Percentiles rank a stretch among this genome's conserved stretches.
These are phyloP conservation scores for Rhynchopsitta pachyrhyncha DNA, from an alignment of 2,113 vertebrate species.

Conservation along the genomic window DNA sequence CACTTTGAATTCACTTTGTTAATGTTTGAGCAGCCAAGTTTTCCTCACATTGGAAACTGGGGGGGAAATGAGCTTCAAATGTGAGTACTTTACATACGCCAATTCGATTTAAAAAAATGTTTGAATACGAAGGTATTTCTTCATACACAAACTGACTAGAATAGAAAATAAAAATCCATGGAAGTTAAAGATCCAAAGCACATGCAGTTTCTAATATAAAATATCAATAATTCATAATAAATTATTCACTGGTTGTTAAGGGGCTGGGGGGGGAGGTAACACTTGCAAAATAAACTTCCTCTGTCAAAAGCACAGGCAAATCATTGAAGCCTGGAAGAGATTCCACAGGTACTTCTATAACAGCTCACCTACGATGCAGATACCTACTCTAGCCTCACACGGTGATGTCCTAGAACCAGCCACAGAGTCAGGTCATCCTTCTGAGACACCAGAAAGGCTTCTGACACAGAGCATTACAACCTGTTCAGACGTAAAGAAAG, in stretches of 20 bases:
- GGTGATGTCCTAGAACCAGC: not conserved
- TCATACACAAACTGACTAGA: not conserved
- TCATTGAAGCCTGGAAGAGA: not conserved
- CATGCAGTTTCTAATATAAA: not conserved
- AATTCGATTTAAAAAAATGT: not conserved
- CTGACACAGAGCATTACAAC: not conserved
- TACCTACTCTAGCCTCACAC: not conserved
- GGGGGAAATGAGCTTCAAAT: not conserved
- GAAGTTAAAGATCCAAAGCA: not conserved
- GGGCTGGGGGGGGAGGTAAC: not conserved
- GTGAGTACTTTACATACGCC: not conserved
- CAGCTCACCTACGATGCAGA: not conserved
- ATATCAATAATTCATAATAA: not conserved
- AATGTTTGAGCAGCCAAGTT: not conserved
- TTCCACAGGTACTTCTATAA: not conserved
- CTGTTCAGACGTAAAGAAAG: not conserved
- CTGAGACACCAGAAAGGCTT: not conserved
- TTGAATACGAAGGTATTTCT: not conserved
- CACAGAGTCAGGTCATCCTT: accelerated
- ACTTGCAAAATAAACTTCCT: not conserved
- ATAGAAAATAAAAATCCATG: not conserved
- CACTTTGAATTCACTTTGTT: not conserved
- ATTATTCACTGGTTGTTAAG: not conserved
- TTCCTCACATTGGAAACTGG: not conserved
- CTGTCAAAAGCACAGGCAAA: not conserved